A percentile compares a stretch with the other conserved stretches of the same genome.
phyloP scores from a whole-genome alignment of 1,140 invertebrate species.

The Tetramorium alpestre region DNA sequence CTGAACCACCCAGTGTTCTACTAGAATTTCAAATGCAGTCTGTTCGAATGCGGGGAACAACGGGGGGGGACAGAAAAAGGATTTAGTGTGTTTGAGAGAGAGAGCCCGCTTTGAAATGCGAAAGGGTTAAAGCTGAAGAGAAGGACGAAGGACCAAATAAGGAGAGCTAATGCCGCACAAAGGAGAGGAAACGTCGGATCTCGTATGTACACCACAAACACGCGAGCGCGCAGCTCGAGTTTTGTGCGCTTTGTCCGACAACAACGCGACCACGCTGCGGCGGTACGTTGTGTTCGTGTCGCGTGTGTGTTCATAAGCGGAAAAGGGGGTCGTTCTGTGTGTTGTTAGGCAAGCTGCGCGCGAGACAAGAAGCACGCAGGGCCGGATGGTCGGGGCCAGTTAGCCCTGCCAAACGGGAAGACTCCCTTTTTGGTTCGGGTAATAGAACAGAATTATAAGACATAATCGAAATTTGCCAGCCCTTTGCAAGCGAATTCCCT shows the following conservation, averaged over 20 bases:
- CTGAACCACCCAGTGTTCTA: slow-evolving; percentile 10
- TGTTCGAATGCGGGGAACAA: background rate
- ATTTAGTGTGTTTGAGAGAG: background rate
- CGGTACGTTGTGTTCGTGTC: slow-evolving; percentile 61
- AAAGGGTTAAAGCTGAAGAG: slow-evolving; percentile 53
- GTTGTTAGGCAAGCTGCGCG: slow-evolving; percentile 62
- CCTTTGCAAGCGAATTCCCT: slow-evolving; percentile 18
- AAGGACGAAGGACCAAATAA: slow-evolving; percentile 75
- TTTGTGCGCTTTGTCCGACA: slow-evolving; percentile 67
- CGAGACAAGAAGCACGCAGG: slow-evolving; percentile 57
- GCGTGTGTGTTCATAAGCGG: slow-evolving; percentile 72
- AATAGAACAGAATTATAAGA: slow-evolving; percentile 34
- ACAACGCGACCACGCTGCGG: background rate
- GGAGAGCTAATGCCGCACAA: slow-evolving; percentile 76
- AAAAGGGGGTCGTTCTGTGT: slow-evolving; percentile 69
- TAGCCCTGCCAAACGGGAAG: slow-evolving; percentile 45
- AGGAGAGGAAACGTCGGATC: slow-evolving; percentile 80
- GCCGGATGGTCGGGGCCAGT: slow-evolving; percentile 32
- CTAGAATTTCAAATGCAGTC: slow-evolving; percentile 27
- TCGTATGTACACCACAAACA: slow-evolving; percentile 57
- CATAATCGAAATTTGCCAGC: slow-evolving; percentile 55
- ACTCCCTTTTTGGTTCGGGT: background rate
- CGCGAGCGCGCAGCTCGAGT: slow-evolving; percentile 46
- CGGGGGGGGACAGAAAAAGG: background rate
- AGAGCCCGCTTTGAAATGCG: slow-evolving; percentile 25